These are phyloP conservation scores for Conus betulinus DNA, from an alignment of 1,140 invertebrate genomes.

Conservation along the genomic window DNA sequence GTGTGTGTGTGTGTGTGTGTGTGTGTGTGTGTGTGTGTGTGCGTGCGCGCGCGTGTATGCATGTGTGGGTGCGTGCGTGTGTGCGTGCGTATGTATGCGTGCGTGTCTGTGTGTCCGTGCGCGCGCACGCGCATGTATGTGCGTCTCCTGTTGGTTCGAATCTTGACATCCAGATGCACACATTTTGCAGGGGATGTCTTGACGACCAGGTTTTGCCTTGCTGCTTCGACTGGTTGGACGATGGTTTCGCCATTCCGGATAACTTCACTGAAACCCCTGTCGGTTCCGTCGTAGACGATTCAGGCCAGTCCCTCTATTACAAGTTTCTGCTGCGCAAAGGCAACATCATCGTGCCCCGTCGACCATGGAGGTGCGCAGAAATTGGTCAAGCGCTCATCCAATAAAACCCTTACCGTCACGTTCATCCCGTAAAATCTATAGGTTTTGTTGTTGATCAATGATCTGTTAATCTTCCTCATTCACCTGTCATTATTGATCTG, in stretches of 20 bases:
- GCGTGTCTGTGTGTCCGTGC: background rate
- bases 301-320: background rate
- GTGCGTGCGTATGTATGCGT: too few relatives aligned
- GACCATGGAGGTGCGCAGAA: too few relatives aligned
- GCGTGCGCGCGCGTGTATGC: background rate
- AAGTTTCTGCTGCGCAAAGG: conserved; percentile 24
- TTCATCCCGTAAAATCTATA: too few relatives aligned
- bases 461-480: too few relatives aligned
- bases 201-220: background rate
- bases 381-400: too few relatives aligned
- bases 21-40: background rate
- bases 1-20: background rate
- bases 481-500: too few relatives aligned
- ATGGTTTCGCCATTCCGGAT: background rate
- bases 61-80: too few relatives aligned
- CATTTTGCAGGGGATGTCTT: background rate
- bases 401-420: too few relatives aligned
- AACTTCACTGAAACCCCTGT: background rate
- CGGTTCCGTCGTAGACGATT: background rate
- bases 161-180: background rate
- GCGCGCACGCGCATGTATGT: background rate
- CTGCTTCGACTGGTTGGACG: background rate
- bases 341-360: background rate
- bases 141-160: too few relatives aligned
- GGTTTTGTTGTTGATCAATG: too few relatives aligned